These are phyloP conservation scores for Calephelis nemesis DNA, from an alignment of 1,140 invertebrate genomes.

Conservation along the genomic window DNA sequence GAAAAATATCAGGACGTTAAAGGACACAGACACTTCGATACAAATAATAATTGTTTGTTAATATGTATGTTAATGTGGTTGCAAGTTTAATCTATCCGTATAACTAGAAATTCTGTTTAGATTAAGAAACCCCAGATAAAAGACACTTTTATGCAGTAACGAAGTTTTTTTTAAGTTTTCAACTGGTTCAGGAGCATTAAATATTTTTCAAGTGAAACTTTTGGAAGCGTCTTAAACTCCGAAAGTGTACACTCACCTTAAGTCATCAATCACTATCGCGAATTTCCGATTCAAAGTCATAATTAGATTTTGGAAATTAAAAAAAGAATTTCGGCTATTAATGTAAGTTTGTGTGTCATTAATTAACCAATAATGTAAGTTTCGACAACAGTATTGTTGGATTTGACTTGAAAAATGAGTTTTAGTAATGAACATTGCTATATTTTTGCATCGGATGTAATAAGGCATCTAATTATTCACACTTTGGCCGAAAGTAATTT, in stretches of 20 bases:
- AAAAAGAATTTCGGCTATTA: slow-evolving; percentile 41
- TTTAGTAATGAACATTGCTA: slow-evolving; percentile 26
- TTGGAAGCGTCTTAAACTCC: background rate
- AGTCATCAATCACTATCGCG: slow-evolving; percentile 56
- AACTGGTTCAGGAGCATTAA: too few species aligned
- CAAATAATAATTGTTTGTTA: too few species aligned
- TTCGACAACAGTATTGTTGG: slow-evolving; percentile 12
- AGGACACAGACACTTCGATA: too few species aligned
- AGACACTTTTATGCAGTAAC: too few species aligned
- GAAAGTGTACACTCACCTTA: slow-evolving; percentile 30
- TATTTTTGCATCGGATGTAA: slow-evolving; percentile 6
- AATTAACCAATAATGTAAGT: background rate
- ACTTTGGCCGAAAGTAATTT: too few species aligned
- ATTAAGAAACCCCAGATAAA: too few species aligned
- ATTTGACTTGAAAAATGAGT: slow-evolving; percentile 7
- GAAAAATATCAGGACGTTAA: too few species aligned
- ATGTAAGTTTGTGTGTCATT: slow-evolving; percentile 24
- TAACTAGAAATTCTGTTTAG: too few species aligned
- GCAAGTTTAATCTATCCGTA: too few species aligned
- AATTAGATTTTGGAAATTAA: slow-evolving; percentile 64
- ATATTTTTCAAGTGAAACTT: too few species aligned
- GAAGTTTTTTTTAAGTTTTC: too few species aligned
- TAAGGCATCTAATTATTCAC: background rate
- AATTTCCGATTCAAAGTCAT: slow-evolving; percentile 56
- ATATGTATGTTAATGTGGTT: too few species aligned